Evolutionary conservation across 2,113 vertebrate genomes (phyloP), one percentile per base, ranked within the genome.

Genomic region (Zosterops pallidus): DNA sequence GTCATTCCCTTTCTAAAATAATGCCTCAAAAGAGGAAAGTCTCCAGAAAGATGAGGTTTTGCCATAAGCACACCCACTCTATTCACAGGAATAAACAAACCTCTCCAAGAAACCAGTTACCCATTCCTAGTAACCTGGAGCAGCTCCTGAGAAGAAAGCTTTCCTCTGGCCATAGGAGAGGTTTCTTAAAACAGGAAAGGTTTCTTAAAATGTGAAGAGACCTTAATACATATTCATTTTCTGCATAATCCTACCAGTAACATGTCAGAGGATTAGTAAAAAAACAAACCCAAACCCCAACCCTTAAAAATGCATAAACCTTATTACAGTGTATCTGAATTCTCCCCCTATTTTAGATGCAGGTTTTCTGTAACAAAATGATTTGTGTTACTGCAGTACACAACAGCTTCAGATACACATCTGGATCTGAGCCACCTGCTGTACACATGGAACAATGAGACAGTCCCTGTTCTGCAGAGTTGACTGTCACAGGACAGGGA

Each of bases 401-500:
- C 25, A 59, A 33, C 69, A 70, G 80, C 74, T 90, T 90, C 64
- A 92, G 47, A 50, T 8, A 47, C 89, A 91, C 89, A 92, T 75
- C 89, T 95, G 92, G 64, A 86, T 68, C 83, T 55, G n/a, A 89
- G 86, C 56, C 80, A 95, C 89, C 80, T 91, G 77, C 92, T 84
- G 52, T 63, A 94, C 35, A 95, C 44, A 81, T 8, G 64, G 55
- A 94, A 86, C 72, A 86, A 67, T 4, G 72, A 89, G 77, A 67
- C 49, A 64, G 65, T 2, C 74, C 68, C 53, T 86, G 64, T 42
- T 75, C 60, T 78, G 49, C n/a, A 7, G 83, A 70, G 47, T 5
- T 86, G 42, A 70, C 64, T 70, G 67, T 59, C 47, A 52, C 15
- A 75, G 55, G 69, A 68, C 52, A 75, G n/a, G 56, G 62, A 93